phyloP scores from a whole-genome alignment of 2,888 invertebrate genomes.

The Listrodromus nycthemerus region DNA sequence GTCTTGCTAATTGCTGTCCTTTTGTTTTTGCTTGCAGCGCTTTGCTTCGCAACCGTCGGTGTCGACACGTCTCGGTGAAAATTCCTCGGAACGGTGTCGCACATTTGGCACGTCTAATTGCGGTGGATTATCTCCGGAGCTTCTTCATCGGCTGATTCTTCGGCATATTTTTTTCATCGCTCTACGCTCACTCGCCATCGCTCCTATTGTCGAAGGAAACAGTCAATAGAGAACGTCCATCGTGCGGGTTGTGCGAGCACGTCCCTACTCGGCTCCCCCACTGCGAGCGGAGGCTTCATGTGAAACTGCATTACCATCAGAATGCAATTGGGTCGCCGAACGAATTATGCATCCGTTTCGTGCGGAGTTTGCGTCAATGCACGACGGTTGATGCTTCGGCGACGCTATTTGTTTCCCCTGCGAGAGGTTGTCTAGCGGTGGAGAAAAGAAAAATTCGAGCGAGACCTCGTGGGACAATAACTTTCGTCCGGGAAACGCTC shows the following conservation, averaged over 20 bases:
- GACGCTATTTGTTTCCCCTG: constrained; percentile 12
- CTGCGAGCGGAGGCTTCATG: background rate
- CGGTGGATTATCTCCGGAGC: constrained; percentile 45
- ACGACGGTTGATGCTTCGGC: constrained; percentile 19
- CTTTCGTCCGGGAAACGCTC: background rate
- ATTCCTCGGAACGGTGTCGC: constrained; percentile 63
- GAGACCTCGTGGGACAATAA: constrained; percentile 16
- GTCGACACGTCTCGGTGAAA: constrained; percentile 58
- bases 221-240: constrained; percentile 44
- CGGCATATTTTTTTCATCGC: constrained; percentile 19
- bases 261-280: constrained; percentile 20
- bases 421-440: background rate
- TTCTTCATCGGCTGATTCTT: constrained; percentile 14
- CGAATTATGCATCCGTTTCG: constrained; percentile 64
- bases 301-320: constrained; percentile 69
- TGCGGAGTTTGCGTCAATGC: constrained; percentile 59
- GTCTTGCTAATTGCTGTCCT: constrained; percentile 39
- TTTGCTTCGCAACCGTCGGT: constrained; percentile 28
- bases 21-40: background rate
- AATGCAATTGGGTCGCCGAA: constrained; percentile 73
- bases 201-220: constrained; percentile 41
- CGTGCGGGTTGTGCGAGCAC: background rate
- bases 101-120: constrained; percentile 67
- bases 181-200: constrained; percentile 1
- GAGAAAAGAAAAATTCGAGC: constrained; percentile 21